Percentiles rank a stretch among this genome's conserved stretches.
These are phyloP conservation scores for Pimephales promelas DNA, from an alignment of 2,113 vertebrate genomes.

Conservation along the genomic window DNA sequence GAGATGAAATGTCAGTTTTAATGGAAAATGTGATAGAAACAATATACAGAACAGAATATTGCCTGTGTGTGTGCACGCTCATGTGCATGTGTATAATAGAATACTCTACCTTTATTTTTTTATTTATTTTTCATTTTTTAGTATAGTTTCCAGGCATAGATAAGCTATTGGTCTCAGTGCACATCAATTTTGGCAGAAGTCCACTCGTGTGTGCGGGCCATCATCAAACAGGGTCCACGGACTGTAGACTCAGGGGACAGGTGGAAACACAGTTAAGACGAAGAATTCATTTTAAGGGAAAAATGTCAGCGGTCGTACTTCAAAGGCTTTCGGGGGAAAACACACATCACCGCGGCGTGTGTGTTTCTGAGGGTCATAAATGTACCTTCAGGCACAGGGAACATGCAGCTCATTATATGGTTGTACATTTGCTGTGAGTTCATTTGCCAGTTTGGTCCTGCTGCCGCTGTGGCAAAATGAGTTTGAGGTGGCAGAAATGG, in stretches of 20 bases:
- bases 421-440: constrained; percentile 58
- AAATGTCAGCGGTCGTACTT: constrained; percentile 41
- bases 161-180: constrained; percentile 58
- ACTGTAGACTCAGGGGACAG: constrained; percentile 27
- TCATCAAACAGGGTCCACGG: constrained; percentile 32
- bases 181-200: constrained; percentile 33
- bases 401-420: constrained; percentile 62
- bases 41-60: constrained; percentile 72
- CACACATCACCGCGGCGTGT: constrained; percentile 28
- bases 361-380: constrained; percentile 44
- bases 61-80: constrained; percentile 37
- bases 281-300: constrained; percentile 43
- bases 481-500: constrained; percentile 56
- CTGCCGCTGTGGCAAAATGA: constrained; percentile 45
- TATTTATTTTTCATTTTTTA: too few species aligned
- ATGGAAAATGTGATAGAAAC: constrained; percentile 82
- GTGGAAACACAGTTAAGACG: constrained; percentile 28
- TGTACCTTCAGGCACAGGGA: constrained; percentile 51
- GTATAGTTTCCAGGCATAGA: constrained; percentile 70
- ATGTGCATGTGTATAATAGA: background rate
- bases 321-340: constrained; percentile 32
- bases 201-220: constrained; percentile 15
- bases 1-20: constrained; percentile 87
- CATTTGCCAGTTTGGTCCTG: constrained; percentile 48
- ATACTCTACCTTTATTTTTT: too few species aligned